Conservation (phyloP, 1,140 invertebrate species). For the Sarcophaga peregrina region DNA sequence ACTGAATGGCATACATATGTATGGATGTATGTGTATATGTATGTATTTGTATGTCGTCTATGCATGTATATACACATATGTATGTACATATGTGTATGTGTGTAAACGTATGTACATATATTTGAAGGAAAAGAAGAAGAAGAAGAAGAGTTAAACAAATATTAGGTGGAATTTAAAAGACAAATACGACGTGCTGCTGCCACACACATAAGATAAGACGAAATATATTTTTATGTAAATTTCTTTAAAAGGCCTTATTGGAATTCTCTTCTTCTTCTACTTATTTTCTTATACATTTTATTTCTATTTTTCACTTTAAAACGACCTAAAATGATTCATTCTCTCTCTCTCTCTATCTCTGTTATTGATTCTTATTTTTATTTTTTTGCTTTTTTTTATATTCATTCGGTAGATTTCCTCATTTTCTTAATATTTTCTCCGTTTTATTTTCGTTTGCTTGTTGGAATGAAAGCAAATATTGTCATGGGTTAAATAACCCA, state of each 20-base stretch:
- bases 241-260: constrained; percentile 15
- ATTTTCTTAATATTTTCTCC: too few relatives aligned
- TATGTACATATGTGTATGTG: not conserved
- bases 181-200: constrained; percentile 19
- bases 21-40: too few relatives aligned
- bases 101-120: not conserved
- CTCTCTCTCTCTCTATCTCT: too few relatives aligned
- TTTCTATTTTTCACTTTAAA: not conserved
- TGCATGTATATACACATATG: too few relatives aligned
- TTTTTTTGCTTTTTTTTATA: too few relatives aligned
- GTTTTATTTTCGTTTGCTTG: not conserved
- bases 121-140: not conserved
- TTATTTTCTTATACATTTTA: not conserved
- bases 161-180: constrained; percentile 2
- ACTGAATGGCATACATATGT: not conserved
- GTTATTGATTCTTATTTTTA: too few relatives aligned
- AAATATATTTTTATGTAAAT: constrained; percentile 21
- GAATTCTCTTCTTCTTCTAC: not conserved
- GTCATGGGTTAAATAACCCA: not conserved
- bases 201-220: not conserved
- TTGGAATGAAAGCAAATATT: not conserved
- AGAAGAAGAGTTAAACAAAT: too few relatives aligned
- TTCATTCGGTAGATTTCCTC: too few relatives aligned
- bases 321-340: not conserved
- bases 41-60: too few relatives aligned